Evolutionary conservation across 2,797 vertebrate species (phyloP).

Genomic region (Mormyrus hasselquistii): DNA sequence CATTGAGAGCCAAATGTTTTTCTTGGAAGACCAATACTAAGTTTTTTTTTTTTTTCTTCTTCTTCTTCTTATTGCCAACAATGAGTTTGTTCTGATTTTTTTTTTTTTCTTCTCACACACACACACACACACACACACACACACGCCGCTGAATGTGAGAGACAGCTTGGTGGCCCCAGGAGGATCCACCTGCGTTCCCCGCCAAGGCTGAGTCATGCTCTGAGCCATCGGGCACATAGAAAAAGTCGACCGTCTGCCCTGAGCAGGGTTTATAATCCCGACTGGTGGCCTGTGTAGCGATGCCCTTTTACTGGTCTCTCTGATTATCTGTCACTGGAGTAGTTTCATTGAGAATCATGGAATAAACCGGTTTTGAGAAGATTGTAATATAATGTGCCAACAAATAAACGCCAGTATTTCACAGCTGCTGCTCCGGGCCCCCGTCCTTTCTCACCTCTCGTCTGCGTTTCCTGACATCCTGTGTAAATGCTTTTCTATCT

Average conservation of each 20-base stretch:
- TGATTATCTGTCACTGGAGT: conserved; percentile 56
- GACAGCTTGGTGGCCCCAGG: neutral
- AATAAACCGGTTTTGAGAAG: conserved; percentile 62
- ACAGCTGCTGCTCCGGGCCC: conserved; percentile 35
- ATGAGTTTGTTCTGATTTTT: neutral
- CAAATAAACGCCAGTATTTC: conserved; percentile 81
- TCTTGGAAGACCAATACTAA: neutral
- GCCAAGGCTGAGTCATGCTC: neutral
- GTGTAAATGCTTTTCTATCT: neutral
- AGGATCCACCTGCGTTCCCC: neutral
- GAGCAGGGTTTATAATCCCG: neutral
- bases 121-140: neutral
- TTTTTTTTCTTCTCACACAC: neutral
- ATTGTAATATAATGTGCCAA: conserved; percentile 83
- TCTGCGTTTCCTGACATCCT: neutral
- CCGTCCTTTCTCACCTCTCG: neutral
- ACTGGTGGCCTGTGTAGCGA: neutral
- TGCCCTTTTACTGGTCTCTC: neutral
- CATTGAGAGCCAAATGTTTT: neutral
- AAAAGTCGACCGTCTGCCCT: neutral
- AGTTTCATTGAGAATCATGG: conserved; percentile 51
- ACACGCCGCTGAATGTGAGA: neutral
- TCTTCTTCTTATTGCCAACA: neutral
- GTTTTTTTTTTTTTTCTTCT: neutral
- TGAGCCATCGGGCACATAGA: neutral